Conservation (phyloP, 2,797 vertebrate genomes). For the Lacerta agilis region DNA sequence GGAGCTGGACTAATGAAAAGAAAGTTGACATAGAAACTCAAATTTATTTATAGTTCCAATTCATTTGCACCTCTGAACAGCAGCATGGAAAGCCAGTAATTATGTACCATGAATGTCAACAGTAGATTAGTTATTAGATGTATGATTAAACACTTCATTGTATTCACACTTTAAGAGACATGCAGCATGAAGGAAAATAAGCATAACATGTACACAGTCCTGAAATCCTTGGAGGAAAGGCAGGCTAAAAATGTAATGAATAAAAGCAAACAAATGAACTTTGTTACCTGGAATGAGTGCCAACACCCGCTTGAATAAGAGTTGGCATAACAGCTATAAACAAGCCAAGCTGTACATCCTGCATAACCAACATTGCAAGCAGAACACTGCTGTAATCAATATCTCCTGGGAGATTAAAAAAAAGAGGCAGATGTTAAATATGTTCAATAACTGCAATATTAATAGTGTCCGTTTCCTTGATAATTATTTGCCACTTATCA, state of each 20-base stretch:
- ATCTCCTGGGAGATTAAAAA: slow-evolving; percentile 82
- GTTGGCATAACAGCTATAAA: slow-evolving; percentile 95
- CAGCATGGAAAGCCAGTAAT: too few species aligned
- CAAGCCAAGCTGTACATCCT: slow-evolving; percentile 98
- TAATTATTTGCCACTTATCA: neutral
- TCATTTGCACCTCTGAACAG: neutral
- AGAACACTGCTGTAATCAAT: slow-evolving; percentile 93
- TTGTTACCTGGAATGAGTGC: slow-evolving; percentile 84
- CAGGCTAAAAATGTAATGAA: neutral
- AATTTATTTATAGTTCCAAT: neutral
- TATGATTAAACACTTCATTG: neutral
- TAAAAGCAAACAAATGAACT: neutral
- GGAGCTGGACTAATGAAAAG: neutral
- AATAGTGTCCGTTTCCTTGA: neutral
- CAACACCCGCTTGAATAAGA: slow-evolving; percentile 88
- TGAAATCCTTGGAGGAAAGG: neutral
- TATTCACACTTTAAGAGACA: neutral
- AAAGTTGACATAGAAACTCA: neutral
- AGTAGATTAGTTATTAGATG: neutral
- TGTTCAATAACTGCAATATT: neutral
- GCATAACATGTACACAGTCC: neutral
- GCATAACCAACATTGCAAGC: slow-evolving; percentile 95
- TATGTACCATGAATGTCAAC: neutral
- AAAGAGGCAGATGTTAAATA: slow-evolving; percentile 5
- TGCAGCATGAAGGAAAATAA: neutral